A percentile compares a stretch with the other conserved stretches of the same genome.
Evolutionary conservation across 2,888 invertebrate genomes (phyloP).

Genomic region (Sycophila texana): DNA sequence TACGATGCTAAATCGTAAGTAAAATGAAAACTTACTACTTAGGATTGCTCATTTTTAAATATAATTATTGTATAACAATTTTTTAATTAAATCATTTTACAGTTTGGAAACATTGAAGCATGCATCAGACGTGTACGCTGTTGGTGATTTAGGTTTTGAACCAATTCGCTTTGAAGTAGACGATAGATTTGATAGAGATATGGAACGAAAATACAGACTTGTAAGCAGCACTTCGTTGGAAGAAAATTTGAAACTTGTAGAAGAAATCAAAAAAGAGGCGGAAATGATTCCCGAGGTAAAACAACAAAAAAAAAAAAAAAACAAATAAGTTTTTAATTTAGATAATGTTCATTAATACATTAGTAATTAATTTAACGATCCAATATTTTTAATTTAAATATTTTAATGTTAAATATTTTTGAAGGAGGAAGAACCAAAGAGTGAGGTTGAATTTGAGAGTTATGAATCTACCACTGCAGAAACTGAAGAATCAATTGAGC

Average conservation of each 20-base stretch:
- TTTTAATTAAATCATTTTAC: constrained; percentile 46
- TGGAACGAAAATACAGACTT: constrained; percentile 9
- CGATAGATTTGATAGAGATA: not conserved
- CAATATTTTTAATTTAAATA: constrained; percentile 1
- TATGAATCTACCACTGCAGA: not conserved
- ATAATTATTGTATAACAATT: constrained; percentile 26
- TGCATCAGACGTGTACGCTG: constrained; percentile 55
- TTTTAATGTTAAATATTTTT: not conserved
- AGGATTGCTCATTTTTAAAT: not conserved
- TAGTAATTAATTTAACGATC: constrained; percentile 9
- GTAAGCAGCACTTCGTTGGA: not conserved
- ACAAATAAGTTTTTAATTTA: constrained; percentile 9
- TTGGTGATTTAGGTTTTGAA: constrained; percentile 63
- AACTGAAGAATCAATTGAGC: not conserved
- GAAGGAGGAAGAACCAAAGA: not conserved
- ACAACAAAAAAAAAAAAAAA: not conserved
- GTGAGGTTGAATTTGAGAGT: too few species aligned
- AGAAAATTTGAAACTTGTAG: constrained; percentile 37
- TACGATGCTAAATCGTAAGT: constrained; percentile 47
- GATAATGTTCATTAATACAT: not conserved
- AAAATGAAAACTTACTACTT: not conserved
- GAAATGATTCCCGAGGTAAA: not conserved
- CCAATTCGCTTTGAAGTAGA: constrained; percentile 54
- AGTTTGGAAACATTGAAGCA: constrained; percentile 55
- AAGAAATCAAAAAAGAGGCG: constrained; percentile 33